Conservation (phyloP, 2,888 invertebrate genomes). For the Adelognathus sp. region DNA sequence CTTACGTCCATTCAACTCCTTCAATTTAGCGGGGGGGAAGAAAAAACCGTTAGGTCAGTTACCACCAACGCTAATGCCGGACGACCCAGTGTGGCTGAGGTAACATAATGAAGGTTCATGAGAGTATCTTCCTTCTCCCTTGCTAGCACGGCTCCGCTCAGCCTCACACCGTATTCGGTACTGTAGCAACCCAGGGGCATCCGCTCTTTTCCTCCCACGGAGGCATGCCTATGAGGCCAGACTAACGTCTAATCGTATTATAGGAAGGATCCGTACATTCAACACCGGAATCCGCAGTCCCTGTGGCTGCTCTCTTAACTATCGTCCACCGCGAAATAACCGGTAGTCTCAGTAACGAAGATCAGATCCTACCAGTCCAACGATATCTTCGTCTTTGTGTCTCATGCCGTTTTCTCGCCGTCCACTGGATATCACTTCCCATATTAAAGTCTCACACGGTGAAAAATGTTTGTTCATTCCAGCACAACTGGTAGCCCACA, state of each 20-base stretch:
- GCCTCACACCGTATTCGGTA: constrained; percentile 60
- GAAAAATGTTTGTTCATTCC: too few relatives aligned
- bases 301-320: constrained; percentile 43
- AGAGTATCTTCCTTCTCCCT: constrained; percentile 63
- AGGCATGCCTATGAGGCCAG: constrained; percentile 55
- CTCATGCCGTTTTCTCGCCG: neutral
- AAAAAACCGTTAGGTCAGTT: constrained; percentile 76
- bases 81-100: constrained; percentile 72
- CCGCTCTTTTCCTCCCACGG: constrained; percentile 46
- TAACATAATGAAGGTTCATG: constrained; percentile 80
- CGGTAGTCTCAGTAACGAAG: constrained; percentile 38
- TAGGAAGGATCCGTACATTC: constrained; percentile 71
- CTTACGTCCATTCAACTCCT: constrained; percentile 76
- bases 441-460: neutral
- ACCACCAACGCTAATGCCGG: constrained; percentile 76
- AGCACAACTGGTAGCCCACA: too few relatives aligned
- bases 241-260: constrained; percentile 79
- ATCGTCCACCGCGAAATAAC: constrained; percentile 49
- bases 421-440: neutral
- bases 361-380: constrained; percentile 18
- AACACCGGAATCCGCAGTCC: constrained; percentile 48
- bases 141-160: constrained; percentile 60
- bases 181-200: constrained; percentile 35
- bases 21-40: constrained; percentile 78
- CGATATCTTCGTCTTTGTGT: constrained; percentile 1